Base-by-base conservation (phyloP, 2,797 vertebrate species). In the Falco rusticolus region DNA sequence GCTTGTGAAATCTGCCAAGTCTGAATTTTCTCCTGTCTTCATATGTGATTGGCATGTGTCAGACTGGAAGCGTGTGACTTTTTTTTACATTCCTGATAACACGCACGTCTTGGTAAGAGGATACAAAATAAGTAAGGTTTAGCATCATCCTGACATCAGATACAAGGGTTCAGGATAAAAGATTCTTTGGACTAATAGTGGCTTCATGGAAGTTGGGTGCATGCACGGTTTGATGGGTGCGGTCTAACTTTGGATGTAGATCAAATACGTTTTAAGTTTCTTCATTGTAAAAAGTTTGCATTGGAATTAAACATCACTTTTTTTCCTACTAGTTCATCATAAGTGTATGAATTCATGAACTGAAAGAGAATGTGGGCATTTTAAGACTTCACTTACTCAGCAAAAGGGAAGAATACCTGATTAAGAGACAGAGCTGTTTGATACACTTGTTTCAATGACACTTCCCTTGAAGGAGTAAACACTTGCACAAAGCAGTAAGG, bases 31-130 rank as follows among this genome's bases (percentile, higher is more conserved):
- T 85, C 14, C 6, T 45, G 11, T 34, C 41, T 68, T 84, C 3
- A 1, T 25, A 15, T 0, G 0, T 45, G 31, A 8, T 29, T 54
- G 18, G 41, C 39, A 50, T 2, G 4, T 1, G 4, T 70, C 47
- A 70, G 14, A 72, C 16, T 47, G 57, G 34, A 31, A 48, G 31
- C 6, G 2, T 4, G 5, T 43, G 60, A 16, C 24, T 34, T 19
- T 47, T 69, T 41, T 69, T 41, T 22, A 31, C 8, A 3, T 70
- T 74, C 34, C 54, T 82, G 54, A 9, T 91, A n/a, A 37, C 33
- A 16, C 15, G 13, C 12, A 3, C 5, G 3, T 54, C 53, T 71
- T 89, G 31, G 5, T 76, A 79, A 82, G 43, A 48, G 50, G 11
- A 47, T 51, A 51, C 5, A 65, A 84, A 91, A 54, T 34, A n/a